Evolutionary conservation across 1,140 invertebrate species (phyloP), one percentile per base, ranked within the genome.

Genomic region (Heliconius hewitsoni): DNA sequence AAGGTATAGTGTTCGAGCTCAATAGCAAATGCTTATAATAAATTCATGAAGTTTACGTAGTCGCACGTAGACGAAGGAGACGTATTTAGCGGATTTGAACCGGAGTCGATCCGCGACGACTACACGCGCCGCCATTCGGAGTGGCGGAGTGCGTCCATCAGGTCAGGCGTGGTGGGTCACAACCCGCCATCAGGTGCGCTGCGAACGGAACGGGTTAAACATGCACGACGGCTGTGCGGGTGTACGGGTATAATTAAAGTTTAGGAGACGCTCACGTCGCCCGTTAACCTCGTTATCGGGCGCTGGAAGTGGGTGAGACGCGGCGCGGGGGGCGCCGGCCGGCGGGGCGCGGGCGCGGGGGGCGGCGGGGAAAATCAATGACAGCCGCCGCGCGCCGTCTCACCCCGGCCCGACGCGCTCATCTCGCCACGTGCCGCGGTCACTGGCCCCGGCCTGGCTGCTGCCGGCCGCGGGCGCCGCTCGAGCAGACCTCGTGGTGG

Each of bases 271-370:
- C 92, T 93, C 92, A 93, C 93, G 93, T 93, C 93, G 93, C 93
- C 91, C 93, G 92, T 94, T 94, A 94, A 94, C 93, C 93, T 94
- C 93, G 93, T 94, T 94, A 94, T 94, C 93, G 92, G 92, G 91
- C 90, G 91, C 90, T 93, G 90, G 91, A 93, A 93, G 92, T 93
- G 93, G 93, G 93, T 92, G 90, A 92, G 93, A 91, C 90, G 90
- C 89, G 89, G 89, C 83, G 89, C 27, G 60, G 86, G 90, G 77
- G 86, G 89, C 85, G 85, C 76, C 82, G 85, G 83, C 83, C 83
- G 84, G 85, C 75, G 89, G 86, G 78, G 42, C 1, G 42, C 39
- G 42, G 42, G 42, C 3, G 13, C 72, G 87, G 87, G 85, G 90
- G 85, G 88, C 86, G 87, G 90, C 90, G 89, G 89, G 90, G 92